phyloP scores from a whole-genome alignment of 2,888 invertebrate genomes.

The Lepidocyrtinus sp. region DNA sequence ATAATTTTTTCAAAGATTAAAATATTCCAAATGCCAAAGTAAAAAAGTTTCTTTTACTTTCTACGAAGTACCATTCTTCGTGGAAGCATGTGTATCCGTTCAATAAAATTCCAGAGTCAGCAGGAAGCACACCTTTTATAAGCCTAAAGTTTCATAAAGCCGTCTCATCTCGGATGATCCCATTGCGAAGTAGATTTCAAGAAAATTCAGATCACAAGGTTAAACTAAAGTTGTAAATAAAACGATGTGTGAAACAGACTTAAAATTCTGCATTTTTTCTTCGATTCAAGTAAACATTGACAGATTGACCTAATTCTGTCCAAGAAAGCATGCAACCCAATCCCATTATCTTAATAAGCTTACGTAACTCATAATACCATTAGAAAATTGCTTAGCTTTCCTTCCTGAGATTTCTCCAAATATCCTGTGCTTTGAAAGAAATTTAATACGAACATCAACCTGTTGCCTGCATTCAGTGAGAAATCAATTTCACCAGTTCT shows the following conservation, averaged over 20 bases:
- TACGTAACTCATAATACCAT: constrained; percentile 11
- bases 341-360: constrained; percentile 8
- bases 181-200: no score
- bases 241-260: no score
- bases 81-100: no score
- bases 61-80: no score
- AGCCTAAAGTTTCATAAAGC: no score
- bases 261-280: not conserved
- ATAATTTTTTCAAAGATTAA: no score
- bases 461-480: not conserved
- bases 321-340: not conserved
- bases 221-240: no score
- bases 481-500: constrained; percentile 16
- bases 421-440: constrained; percentile 18
- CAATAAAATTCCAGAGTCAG: constrained; percentile 7
- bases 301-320: constrained; percentile 9
- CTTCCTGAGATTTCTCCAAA: not conserved
- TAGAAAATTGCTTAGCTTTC: not conserved
- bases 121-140: constrained; percentile 1
- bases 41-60: no score
- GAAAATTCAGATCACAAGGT: no score
- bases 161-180: no score
- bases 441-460: not conserved
- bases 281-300: not conserved
- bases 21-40: no score